Evolutionary conservation across 2,797 vertebrate species (phyloP).

Genomic region (Gymnoscopelus braueri): DNA sequence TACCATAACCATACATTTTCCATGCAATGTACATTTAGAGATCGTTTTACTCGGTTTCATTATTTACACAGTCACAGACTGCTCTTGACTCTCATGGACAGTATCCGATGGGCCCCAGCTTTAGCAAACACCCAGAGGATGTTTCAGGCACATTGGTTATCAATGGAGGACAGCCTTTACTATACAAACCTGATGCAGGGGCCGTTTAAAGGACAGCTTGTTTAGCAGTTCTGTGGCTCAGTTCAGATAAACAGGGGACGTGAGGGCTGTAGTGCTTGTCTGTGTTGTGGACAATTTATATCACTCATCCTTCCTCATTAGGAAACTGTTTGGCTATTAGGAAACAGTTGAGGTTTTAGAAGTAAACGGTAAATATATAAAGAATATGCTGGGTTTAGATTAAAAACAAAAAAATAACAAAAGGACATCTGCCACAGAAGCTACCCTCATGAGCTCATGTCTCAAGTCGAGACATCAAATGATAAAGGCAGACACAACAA

Average conservation of each 20-base stretch:
- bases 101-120: slow-evolving; percentile 29
- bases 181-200: slow-evolving; percentile 53
- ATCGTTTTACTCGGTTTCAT: too few relatives aligned
- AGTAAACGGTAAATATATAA: slow-evolving; percentile 19
- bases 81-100: neutral
- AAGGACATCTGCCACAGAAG: slow-evolving; percentile 4
- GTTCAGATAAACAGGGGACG: slow-evolving; percentile 64
- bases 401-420: neutral
- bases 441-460: neutral
- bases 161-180: slow-evolving; percentile 49
- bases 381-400: neutral
- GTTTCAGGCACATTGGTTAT: slow-evolving; percentile 59
- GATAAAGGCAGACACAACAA: slow-evolving; percentile 57
- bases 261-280: slow-evolving; percentile 13
- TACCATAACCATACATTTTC: too few relatives aligned
- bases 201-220: slow-evolving; percentile 41
- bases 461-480: slow-evolving; percentile 19
- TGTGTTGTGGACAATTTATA: slow-evolving; percentile 46
- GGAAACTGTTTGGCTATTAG: slow-evolving; percentile 16
- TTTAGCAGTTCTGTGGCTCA: slow-evolving; percentile 46
- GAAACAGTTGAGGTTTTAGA: slow-evolving; percentile 12
- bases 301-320: slow-evolving; percentile 15
- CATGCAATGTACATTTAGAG: too few relatives aligned
- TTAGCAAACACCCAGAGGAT: slow-evolving; percentile 50
- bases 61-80: too few relatives aligned